Percentiles rank a stretch among this genome's conserved stretches.
Evolutionary conservation across 2,113 vertebrate species (phyloP).

Genomic region (Oreotragus oreotragus): DNA sequence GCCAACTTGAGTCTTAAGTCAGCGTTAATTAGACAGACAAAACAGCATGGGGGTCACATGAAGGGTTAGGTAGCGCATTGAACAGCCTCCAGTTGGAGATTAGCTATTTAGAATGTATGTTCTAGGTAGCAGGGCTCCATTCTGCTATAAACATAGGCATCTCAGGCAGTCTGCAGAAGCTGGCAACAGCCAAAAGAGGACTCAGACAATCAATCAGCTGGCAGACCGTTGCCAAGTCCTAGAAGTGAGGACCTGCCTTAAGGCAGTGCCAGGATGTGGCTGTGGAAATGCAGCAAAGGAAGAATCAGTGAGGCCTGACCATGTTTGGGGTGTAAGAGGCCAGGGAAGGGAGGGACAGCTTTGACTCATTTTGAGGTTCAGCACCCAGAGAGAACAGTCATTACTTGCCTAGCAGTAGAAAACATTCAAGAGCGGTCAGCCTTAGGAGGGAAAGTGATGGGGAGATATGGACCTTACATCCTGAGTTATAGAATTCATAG

Average conservation of each 20-base stretch:
- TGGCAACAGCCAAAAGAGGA: not conserved
- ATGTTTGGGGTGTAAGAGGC: not conserved
- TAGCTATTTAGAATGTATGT: not conserved
- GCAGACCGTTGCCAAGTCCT: not conserved
- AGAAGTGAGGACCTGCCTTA: not conserved
- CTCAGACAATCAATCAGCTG: not conserved
- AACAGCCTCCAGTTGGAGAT: not conserved
- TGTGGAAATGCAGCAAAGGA: not conserved
- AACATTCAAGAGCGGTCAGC: not conserved
- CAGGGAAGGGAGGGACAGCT: not conserved
- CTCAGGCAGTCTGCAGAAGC: not conserved
- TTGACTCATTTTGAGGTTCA: not conserved
- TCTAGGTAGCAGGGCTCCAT: not conserved
- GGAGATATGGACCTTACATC: not conserved
- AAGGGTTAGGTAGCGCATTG: fast-evolving
- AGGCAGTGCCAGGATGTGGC: fast-evolving
- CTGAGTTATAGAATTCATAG: not conserved
- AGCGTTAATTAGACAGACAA: not conserved
- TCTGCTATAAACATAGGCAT: not conserved
- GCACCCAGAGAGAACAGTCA: not conserved
- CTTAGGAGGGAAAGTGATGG: not conserved
- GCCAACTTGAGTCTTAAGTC: not conserved
- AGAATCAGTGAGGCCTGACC: fast-evolving
- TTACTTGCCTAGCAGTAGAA: not conserved
- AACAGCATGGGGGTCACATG: not conserved